These are phyloP conservation scores for Aphidius gifuensis DNA, from an alignment of 1,140 invertebrate species.

Conservation along the genomic window DNA sequence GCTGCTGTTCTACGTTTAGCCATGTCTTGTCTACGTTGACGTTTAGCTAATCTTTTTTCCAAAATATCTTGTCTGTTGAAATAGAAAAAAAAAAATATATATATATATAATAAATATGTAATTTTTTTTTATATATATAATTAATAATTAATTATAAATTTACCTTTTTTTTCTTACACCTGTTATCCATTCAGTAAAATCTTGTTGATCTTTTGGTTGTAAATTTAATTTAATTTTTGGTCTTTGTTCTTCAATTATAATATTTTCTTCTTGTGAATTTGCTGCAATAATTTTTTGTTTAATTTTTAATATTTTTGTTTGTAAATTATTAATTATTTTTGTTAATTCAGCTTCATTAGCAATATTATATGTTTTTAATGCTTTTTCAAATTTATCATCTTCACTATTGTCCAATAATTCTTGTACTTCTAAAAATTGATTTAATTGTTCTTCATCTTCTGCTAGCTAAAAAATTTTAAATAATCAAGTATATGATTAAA, in stretches of 20 bases:
- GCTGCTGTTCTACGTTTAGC: slow-evolving; percentile 83
- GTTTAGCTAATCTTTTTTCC: slow-evolving; percentile 65
- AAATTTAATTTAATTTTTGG: slow-evolving; percentile 56
- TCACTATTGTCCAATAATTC: slow-evolving; percentile 77
- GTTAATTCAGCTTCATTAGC: slow-evolving; percentile 63
- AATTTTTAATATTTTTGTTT: slow-evolving; percentile 74
- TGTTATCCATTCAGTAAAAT: slow-evolving; percentile 68
- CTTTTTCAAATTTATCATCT: slow-evolving; percentile 70
- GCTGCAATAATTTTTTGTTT: slow-evolving; percentile 74
- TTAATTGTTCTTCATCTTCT: slow-evolving; percentile 84
- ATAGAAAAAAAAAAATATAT: slow-evolving; percentile 10
- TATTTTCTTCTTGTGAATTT: slow-evolving; percentile 63
- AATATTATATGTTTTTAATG: slow-evolving; percentile 61
- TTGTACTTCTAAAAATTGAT: slow-evolving; percentile 73
- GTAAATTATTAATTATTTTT: slow-evolving; percentile 72
- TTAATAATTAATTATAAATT: slow-evolving; percentile 2
- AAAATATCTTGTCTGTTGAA: slow-evolving; percentile 61
- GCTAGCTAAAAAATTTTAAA: slow-evolving; percentile 57
- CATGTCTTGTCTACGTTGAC: slow-evolving; percentile 82
- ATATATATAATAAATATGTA: slow-evolving; percentile 14
- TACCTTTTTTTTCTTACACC: slow-evolving; percentile 65
- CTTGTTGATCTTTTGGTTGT: slow-evolving; percentile 61
- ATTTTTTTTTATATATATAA: not conserved
- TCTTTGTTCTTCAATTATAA: slow-evolving; percentile 59
- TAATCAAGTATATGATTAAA: not conserved